Evolutionary conservation across 2,113 vertebrate species (phyloP), one percentile per base, ranked within the genome.

Genomic region (Callorhinus ursinus): DNA sequence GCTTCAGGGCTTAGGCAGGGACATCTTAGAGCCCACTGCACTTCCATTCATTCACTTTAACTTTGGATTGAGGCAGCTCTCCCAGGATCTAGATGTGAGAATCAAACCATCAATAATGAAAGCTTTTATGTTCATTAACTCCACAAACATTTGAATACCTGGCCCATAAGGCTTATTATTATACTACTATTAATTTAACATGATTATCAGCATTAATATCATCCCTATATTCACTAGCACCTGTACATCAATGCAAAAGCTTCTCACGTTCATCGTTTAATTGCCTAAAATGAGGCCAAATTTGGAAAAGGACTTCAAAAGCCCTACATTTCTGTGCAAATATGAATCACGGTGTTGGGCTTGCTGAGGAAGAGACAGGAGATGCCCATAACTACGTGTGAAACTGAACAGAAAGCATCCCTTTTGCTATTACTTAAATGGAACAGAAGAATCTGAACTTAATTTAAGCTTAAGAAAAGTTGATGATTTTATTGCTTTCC

Each of bases 401-500:
- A 55, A 31, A 12, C 2, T 6, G 57, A 26, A 21, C 0, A 2
- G 59, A 57, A 84, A 24, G 7, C 26, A 4, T 15, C 69, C 2
- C 19, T 65, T 42, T 87, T 12, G 31, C 51, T 57, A 3, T 59
- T 39, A 83, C 63, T 57, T 49, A 12, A 22, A 88, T 1, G 10
- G 53, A 69, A 53, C 26, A 0, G 7, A 59, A 77, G n/a, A 39
- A 67, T 86, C 87, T 85, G 90, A 67, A 91, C 63, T 96, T 95
- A 51, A 97, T 83, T 95, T 84, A 85, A 76, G 79, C 31, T 49
- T 69, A 82, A 42, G 84, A n/a, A 81, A 90, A 96, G 79, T 5
- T 49, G 69, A 80, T 88, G 88, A 90, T 53, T 93, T 97, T 93
- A 85, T 71, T 63, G 61, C 84, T 80, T 80, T 80, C 61, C 51